phyloP scores from a whole-genome alignment of 2,888 invertebrate species.

The Abrostola tripartita region DNA sequence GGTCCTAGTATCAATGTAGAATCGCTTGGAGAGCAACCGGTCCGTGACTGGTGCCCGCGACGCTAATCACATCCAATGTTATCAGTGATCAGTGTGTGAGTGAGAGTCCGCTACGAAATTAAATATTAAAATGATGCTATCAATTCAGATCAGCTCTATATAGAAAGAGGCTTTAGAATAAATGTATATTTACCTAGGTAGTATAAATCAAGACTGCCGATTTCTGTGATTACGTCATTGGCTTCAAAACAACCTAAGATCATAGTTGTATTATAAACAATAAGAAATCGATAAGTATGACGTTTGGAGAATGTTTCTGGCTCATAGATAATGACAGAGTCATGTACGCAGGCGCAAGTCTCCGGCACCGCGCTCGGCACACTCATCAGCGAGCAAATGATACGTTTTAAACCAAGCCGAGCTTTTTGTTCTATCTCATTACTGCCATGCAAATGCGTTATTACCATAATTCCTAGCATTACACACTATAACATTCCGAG shows the following conservation, averaged over 20 bases:
- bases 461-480: constrained; percentile 26
- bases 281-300: no score
- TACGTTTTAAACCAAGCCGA: constrained; percentile 13
- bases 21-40: constrained; percentile 1
- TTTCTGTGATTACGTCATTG: no score
- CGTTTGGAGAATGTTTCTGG: background rate
- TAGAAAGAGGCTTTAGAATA: no score
- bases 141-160: no score
- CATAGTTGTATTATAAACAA: no score
- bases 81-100: background rate
- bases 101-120: no score
- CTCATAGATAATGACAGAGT: constrained; percentile 2
- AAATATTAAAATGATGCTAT: no score
- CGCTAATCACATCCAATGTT: background rate
- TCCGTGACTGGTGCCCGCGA: constrained; percentile 1
- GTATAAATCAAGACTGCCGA: no score
- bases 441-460: constrained; percentile 37
- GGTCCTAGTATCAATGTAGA: constrained; percentile 10
- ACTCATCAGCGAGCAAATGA: constrained; percentile 21
- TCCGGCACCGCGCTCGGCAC: background rate
- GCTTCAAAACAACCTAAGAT: no score
- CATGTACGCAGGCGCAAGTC: background rate
- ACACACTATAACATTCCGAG: constrained; percentile 31
- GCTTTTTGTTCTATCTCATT: constrained; percentile 39
- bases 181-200: no score